Evolutionary conservation across 2,113 vertebrate genomes (phyloP), one percentile per base, ranked within the genome.

Genomic region (Myotis davidii): DNA sequence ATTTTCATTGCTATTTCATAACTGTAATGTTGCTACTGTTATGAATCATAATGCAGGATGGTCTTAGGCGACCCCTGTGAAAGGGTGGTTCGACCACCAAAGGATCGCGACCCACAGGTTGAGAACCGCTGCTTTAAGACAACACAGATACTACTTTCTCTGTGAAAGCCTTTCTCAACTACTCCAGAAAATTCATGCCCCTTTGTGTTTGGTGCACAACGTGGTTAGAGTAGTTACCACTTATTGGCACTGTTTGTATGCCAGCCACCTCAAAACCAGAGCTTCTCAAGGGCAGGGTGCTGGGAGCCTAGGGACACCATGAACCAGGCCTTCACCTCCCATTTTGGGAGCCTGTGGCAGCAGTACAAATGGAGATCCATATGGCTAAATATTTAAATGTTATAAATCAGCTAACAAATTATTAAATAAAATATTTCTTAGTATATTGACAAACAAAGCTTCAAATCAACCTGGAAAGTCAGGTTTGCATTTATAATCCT

Each of bases 131-230:
- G 42, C 48, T 81, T 74, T 84, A 67, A 95, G 50, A 79, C 20
- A 70, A 13, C 6, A 2, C 67, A 94, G 90, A 82, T 39, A 76
- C 32, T 52, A 85, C 39, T 85, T 73, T 48, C 48, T 72, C 84
- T 85, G 29, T 67, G 67, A 95, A 91, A 72, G 16, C 9, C n/a
- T 81, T 87, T 96, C 37, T 94, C 42, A 65, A n/a, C 18, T 88
- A 42, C 70, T 72, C 13, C 52, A 69, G 73, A 90, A 90, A 96
- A 77, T 14, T 61, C 52, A 50, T 65, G 20, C n/a, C 37, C n/a
- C 52, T 86, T 39, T 70, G 32, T 50, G 56, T 34, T 88, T 59
- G 21, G 59, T 48, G 3, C 18, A n/a, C 64, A 64, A 48, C 69
- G 50, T 23, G 27, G 34, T 61, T 70, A 93, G 12, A 85, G 61